Conservation (phyloP, 2,888 invertebrate species). For the Himalopsyche japonica region DNA sequence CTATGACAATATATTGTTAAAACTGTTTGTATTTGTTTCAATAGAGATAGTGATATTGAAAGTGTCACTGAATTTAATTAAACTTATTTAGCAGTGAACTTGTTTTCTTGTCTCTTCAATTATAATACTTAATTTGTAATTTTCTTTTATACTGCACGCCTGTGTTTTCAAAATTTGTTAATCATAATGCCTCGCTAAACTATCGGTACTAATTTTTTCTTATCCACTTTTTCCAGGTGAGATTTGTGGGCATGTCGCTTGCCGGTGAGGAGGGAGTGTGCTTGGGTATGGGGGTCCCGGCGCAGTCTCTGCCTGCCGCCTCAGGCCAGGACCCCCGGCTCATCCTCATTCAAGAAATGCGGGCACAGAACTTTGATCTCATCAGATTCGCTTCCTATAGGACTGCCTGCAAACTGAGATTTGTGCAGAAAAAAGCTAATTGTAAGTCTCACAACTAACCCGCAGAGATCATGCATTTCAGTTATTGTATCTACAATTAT, state of each 20-base stretch:
- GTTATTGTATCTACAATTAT: no score
- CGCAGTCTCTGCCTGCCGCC: neutral
- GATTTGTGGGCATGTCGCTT: conserved; percentile 8
- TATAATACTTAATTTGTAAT: no score
- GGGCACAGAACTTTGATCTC: conserved; percentile 90
- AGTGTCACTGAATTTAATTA: no score
- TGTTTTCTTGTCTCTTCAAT: no score
- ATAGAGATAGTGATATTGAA: no score
- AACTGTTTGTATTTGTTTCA: no score
- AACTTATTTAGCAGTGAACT: no score
- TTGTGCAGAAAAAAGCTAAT: conserved; percentile 97
- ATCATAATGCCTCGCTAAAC: no score
- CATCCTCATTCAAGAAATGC: conserved; percentile 81
- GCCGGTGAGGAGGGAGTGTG: conserved; percentile 26
- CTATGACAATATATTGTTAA: no score
- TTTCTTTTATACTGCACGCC: no score
- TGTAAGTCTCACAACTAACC: conserved; percentile 64
- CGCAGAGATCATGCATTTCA: neutral
- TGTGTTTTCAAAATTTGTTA: no score
- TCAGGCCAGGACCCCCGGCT: conserved; percentile 68
- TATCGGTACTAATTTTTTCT: neutral
- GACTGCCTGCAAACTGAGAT: conserved; percentile 95
- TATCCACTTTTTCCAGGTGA: conserved; percentile 3
- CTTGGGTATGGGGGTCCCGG: conserved; percentile 1
- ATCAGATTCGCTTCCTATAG: conserved; percentile 98